These are phyloP conservation scores for Chelon auratus DNA, from an alignment of 2,797 vertebrate species.

Conservation along the genomic window DNA sequence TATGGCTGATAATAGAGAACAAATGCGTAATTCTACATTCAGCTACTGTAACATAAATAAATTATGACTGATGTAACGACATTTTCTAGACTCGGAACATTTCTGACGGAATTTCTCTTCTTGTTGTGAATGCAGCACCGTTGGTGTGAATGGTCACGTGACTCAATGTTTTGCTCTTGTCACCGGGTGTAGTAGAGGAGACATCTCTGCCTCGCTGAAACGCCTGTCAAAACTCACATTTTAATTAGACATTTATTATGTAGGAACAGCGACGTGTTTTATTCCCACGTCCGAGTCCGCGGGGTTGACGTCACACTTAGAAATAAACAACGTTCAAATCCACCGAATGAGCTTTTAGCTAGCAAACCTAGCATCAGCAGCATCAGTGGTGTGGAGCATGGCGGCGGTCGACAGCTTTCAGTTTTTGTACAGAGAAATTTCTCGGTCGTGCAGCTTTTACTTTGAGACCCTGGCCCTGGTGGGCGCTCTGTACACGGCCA, in stretches of 20 bases:
- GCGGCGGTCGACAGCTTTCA: slow-evolving; percentile 95
- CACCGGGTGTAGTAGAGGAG: slow-evolving; percentile 3
- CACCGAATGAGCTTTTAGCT: background rate
- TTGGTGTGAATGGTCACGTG: slow-evolving; percentile 47
- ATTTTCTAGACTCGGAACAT: too few species aligned
- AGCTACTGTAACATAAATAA: background rate
- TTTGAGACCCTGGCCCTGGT: slow-evolving; percentile 90
- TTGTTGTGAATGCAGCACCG: slow-evolving; percentile 22
- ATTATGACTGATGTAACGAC: background rate
- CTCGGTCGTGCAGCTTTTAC: slow-evolving; percentile 88
- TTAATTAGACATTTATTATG: background rate
- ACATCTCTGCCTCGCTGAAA: background rate
- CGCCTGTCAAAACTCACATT: background rate
- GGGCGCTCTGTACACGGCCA: slow-evolving; percentile 90
- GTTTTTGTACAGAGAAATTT: slow-evolving; percentile 90
- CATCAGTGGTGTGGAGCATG: slow-evolving; percentile 76
- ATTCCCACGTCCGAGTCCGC: background rate
- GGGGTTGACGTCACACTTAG: background rate
- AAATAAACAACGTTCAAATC: background rate
- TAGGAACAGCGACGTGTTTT: background rate
- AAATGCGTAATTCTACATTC: background rate
- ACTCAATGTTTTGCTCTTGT: slow-evolving; percentile 64
- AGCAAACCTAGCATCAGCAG: slow-evolving; percentile 19
- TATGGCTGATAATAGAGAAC: rapidly evolving
- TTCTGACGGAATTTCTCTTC: background rate